Conservation (phyloP, 1,140 invertebrate species). For the Bathynomus jamesi region DNA sequence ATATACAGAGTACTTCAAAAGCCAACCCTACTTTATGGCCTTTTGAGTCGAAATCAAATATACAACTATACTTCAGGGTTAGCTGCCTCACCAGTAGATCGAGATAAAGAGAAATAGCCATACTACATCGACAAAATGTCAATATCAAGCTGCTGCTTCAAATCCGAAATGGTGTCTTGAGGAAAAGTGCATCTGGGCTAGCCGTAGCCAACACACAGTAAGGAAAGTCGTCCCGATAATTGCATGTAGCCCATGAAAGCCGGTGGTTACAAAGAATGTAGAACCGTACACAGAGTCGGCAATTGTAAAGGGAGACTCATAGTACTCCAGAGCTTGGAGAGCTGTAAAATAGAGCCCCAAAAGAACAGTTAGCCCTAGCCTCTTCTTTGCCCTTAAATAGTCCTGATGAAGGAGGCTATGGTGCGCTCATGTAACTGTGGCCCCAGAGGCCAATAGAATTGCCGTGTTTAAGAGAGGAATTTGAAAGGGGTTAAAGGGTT, state of each 20-base stretch:
- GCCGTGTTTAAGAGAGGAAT: slow-evolving; percentile 56
- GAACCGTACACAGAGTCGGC: slow-evolving; percentile 56
- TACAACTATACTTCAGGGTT: no score
- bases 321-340: slow-evolving; percentile 43
- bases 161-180: no score
- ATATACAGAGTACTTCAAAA: no score
- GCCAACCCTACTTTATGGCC: slow-evolving; percentile 55
- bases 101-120: slow-evolving; percentile 61
- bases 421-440: slow-evolving; percentile 52
- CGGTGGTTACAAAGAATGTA: slow-evolving; percentile 60
- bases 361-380: slow-evolving; percentile 49
- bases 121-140: slow-evolving; percentile 65
- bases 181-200: no score
- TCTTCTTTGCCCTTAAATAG: no score
- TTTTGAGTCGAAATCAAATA: slow-evolving; percentile 41
- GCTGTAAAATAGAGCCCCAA: slow-evolving; percentile 50
- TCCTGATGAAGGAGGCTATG: slow-evolving; percentile 47
- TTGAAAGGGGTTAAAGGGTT: slow-evolving; percentile 54
- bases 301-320: slow-evolving; percentile 49
- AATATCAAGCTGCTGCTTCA: no score
- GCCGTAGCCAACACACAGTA: no score
- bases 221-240: slow-evolving; percentile 59
- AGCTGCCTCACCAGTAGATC: slow-evolving; percentile 59
- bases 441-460: slow-evolving; percentile 51
- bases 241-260: slow-evolving; percentile 64